phyloP scores from a whole-genome alignment of 2,113 vertebrate species.

The Nesoenas mayeri region DNA sequence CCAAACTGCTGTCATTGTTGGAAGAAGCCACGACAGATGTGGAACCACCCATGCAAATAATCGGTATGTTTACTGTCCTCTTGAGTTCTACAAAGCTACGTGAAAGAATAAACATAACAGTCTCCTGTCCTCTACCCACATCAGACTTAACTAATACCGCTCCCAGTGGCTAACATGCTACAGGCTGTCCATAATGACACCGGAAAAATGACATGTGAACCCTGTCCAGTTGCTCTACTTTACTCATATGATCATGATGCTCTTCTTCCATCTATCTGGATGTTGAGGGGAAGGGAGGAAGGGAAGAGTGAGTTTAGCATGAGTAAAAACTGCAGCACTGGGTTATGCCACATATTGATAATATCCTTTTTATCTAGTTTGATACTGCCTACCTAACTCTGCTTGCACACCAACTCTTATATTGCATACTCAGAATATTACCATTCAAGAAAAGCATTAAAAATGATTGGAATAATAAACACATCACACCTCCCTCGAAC shows the following conservation, averaged over 20 bases:
- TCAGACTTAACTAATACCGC: neutral
- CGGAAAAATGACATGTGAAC: slow-evolving; percentile 11
- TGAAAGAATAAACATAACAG: slow-evolving; percentile 53
- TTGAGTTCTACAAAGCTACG: slow-evolving; percentile 19
- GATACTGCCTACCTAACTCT: neutral
- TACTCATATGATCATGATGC: neutral
- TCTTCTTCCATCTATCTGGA: neutral
- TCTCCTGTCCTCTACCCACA: neutral
- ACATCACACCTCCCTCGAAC: neutral
- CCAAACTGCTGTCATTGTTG: slow-evolving; percentile 84
- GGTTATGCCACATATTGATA: neutral
- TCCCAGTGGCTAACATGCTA: neutral
- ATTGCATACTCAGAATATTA: neutral
- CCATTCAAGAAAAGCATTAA: neutral
- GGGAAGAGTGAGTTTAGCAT: neutral
- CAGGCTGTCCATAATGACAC: neutral
- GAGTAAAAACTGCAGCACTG: neutral
- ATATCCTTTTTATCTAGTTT: neutral
- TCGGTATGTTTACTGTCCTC: slow-evolving; percentile 83
- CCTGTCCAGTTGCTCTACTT: neutral
- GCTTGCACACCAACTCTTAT: neutral
- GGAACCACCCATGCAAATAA: slow-evolving; percentile 85
- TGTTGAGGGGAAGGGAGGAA: neutral
- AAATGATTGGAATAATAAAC: neutral
- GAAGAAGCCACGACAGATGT: slow-evolving; percentile 85